phyloP scores from a whole-genome alignment of 2,797 vertebrate species.

The Pangasius krempfi region DNA sequence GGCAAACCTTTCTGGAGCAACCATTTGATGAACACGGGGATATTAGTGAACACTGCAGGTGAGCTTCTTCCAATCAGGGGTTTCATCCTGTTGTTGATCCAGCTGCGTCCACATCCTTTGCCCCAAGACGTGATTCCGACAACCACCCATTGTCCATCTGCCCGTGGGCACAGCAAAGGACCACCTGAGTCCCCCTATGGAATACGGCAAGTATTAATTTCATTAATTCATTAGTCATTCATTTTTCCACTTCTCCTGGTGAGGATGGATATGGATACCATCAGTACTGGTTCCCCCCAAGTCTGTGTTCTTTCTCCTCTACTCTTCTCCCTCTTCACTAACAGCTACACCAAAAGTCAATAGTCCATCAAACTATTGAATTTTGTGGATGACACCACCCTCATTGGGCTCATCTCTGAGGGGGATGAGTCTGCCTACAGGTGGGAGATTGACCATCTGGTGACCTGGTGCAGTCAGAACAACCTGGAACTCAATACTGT shows the following conservation, averaged over 20 bases:
- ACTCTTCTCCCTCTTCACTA: too few species aligned
- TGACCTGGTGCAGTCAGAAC: too few species aligned
- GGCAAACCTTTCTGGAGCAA: slow-evolving; percentile 73
- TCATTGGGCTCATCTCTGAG: too few species aligned
- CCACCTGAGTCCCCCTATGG: slow-evolving; percentile 87
- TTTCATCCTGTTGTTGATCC: slow-evolving; percentile 74
- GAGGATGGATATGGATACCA: not conserved
- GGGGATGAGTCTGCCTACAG: too few species aligned
- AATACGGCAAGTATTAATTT: not conserved
- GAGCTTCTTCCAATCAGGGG: slow-evolving; percentile 74
- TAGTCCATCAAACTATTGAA: too few species aligned
- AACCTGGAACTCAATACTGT: too few species aligned
- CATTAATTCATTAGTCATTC: not conserved
- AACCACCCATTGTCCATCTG: slow-evolving; percentile 74
- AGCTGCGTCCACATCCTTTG: slow-evolving; percentile 85
- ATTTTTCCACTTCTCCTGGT: not conserved
- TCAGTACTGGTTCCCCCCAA: too few species aligned
- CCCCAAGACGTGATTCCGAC: slow-evolving; percentile 88
- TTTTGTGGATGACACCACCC: too few species aligned
- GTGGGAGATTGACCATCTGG: too few species aligned
- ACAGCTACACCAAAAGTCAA: too few species aligned
- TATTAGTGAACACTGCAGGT: slow-evolving; percentile 86
- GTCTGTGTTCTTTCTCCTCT: too few species aligned
- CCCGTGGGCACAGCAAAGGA: slow-evolving; percentile 79
- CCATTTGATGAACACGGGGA: slow-evolving; percentile 81